phyloP scores from a whole-genome alignment of 2,888 invertebrate genomes.

The Cancer borealis region DNA sequence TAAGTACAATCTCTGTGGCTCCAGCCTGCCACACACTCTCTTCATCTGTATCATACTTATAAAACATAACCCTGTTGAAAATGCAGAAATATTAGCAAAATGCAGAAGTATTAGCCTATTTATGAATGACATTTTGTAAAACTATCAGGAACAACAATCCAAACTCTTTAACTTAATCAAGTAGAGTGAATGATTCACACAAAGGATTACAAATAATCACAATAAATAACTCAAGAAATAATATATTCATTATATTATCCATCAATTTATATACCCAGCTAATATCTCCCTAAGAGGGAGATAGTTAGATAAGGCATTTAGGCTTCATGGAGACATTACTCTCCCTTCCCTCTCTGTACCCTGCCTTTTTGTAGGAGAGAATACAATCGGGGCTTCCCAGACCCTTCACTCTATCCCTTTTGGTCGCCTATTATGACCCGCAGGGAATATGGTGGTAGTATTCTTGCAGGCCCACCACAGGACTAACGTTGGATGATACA shows the following conservation, averaged over 20 bases:
- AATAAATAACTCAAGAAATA: not conserved
- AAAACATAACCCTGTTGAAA: constrained; percentile 56
- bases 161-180: not conserved
- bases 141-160: not conserved
- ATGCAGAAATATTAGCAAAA: not conserved
- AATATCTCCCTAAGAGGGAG: too few relatives aligned
- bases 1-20: constrained; percentile 52
- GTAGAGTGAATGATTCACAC: not conserved
- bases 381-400: too few relatives aligned
- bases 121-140: not conserved
- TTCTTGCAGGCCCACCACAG: too few relatives aligned
- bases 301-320: too few relatives aligned
- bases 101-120: not conserved
- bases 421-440: too few relatives aligned
- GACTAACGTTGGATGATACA: too few relatives aligned
- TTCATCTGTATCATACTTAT: constrained; percentile 48
- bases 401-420: too few relatives aligned
- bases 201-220: not conserved
- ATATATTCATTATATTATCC: not conserved
- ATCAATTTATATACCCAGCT: not conserved
- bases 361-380: too few relatives aligned
- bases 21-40: constrained; percentile 66
- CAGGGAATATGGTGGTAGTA: too few relatives aligned
- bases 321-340: too few relatives aligned
- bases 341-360: too few relatives aligned